Percentiles rank a stretch among this genome's conserved stretches.
Evolutionary conservation across 2,888 invertebrate genomes (phyloP).

Genomic region (Phortica okadai): DNA sequence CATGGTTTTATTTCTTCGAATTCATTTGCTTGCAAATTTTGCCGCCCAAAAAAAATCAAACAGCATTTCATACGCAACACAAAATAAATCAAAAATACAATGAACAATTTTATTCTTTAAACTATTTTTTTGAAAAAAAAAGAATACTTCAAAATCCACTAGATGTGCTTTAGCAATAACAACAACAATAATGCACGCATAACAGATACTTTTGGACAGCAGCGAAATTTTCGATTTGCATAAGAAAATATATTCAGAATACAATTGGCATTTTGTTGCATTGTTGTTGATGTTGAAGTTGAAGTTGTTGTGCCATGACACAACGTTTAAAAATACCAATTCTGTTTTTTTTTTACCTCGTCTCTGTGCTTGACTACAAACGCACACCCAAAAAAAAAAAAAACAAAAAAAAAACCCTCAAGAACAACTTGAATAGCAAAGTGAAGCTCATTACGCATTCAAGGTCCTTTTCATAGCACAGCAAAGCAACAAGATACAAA

Average conservation of each 20-base stretch:
- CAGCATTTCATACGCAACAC: not conserved
- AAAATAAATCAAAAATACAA: not conserved
- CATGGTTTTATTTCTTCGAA: not conserved
- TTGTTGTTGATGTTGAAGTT: slow-evolving; percentile 47
- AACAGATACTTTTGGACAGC: not conserved
- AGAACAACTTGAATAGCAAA: slow-evolving; percentile 32
- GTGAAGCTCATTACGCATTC: slow-evolving; percentile 71
- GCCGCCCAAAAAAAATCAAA: no score
- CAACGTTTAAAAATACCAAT: slow-evolving; percentile 3
- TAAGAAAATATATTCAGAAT: slow-evolving; percentile 44
- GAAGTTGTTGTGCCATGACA: slow-evolving; percentile 49
- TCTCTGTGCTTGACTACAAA: slow-evolving; percentile 23
- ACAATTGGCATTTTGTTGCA: slow-evolving; percentile 49
- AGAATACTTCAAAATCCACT: not conserved
- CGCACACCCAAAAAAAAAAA: slow-evolving; percentile 12
- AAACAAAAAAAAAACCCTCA: slow-evolving; percentile 24
- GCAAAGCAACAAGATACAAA: slow-evolving; percentile 33
- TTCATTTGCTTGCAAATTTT: not conserved
- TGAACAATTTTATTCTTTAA: slow-evolving; percentile 1
- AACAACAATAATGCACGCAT: not conserved
- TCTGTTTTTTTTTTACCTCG: not conserved
- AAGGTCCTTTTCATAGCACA: slow-evolving; percentile 68
- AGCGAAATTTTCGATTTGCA: slow-evolving; percentile 44
- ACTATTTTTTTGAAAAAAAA: not conserved
- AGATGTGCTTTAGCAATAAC: not conserved